These are phyloP conservation scores for Teleogryllus occipitalis DNA, from an alignment of 1,140 invertebrate genomes.

Conservation along the genomic window DNA sequence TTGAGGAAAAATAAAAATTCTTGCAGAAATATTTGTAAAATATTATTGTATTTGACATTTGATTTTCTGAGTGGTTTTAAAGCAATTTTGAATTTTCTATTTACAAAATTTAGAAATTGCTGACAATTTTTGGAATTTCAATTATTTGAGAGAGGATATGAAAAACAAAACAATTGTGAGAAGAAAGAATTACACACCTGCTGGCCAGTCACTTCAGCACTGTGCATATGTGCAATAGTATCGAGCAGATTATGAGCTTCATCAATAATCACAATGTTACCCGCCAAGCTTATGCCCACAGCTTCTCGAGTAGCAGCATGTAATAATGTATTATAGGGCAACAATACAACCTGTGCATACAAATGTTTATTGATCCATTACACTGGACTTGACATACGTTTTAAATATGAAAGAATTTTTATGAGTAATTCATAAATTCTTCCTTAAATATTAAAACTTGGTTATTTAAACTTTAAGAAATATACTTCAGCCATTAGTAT, in stretches of 20 bases:
- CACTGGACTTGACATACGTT: neutral
- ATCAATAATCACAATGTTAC: conserved; percentile 87
- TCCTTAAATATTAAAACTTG: neutral
- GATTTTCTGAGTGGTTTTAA: too few species aligned
- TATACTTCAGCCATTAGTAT: too few species aligned
- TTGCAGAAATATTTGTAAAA: too few species aligned
- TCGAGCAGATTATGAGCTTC: conserved; percentile 96
- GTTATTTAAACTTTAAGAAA: neutral
- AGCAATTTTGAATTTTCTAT: too few species aligned
- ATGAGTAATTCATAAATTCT: neutral
- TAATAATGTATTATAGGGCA: conserved; percentile 82
- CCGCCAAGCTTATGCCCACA: conserved; percentile 71
- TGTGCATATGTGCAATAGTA: conserved; percentile 80
- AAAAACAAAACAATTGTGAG: too few species aligned
- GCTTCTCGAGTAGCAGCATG: conserved; percentile 78
- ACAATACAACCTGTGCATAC: conserved; percentile 50
- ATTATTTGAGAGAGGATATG: too few species aligned
- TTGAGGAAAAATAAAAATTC: too few species aligned
- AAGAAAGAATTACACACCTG: conserved; percentile 41
- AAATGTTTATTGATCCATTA: neutral
- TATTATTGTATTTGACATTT: too few species aligned
- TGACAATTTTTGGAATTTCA: too few species aligned
- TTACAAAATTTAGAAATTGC: too few species aligned
- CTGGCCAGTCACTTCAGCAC: conserved; percentile 55
- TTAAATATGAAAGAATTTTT: neutral